Percentiles rank a stretch among this genome's conserved stretches.
Conservation (phyloP, 2,888 invertebrate species). For the Stictocephala bisonia region DNA sequence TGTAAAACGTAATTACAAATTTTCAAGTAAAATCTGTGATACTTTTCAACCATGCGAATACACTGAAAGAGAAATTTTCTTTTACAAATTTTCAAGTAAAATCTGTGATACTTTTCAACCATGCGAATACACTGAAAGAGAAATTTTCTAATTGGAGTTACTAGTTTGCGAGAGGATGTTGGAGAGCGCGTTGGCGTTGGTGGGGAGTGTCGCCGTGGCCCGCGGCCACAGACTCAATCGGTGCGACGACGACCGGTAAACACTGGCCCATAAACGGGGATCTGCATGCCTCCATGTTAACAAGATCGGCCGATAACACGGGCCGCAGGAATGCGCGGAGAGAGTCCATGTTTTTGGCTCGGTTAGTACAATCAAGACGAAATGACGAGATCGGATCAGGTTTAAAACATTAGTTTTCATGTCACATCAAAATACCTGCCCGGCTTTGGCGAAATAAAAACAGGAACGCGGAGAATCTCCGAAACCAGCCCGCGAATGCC, state of each 20-base stretch:
- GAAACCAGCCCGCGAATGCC: constrained; percentile 38
- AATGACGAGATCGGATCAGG: constrained; percentile 45
- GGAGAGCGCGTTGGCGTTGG: background rate
- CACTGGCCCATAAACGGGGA: constrained; percentile 19
- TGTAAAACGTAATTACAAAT: too few species aligned
- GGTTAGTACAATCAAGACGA: constrained; percentile 38
- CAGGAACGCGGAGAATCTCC: constrained; percentile 41
- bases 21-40: too few species aligned
- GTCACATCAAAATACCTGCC: constrained; percentile 52
- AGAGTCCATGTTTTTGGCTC: constrained; percentile 32
- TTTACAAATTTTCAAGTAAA: too few species aligned
- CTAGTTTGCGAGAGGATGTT: too few species aligned
- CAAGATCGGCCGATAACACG: constrained; percentile 25
- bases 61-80: too few species aligned
- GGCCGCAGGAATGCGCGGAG: background rate
- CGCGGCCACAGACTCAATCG: background rate
- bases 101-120: too few species aligned
- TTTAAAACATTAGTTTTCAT: constrained; percentile 49
- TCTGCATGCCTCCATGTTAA: constrained; percentile 43
- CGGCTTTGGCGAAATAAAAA: constrained; percentile 44
- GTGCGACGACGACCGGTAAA: background rate
- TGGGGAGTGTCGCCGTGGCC: background rate
- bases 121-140: too few species aligned
- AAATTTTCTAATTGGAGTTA: too few species aligned
- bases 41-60: too few species aligned